Evolutionary conservation across 2,888 invertebrate species (phyloP), one percentile per base, ranked within the genome.

Genomic region (Psylliodes chrysocephalus): DNA sequence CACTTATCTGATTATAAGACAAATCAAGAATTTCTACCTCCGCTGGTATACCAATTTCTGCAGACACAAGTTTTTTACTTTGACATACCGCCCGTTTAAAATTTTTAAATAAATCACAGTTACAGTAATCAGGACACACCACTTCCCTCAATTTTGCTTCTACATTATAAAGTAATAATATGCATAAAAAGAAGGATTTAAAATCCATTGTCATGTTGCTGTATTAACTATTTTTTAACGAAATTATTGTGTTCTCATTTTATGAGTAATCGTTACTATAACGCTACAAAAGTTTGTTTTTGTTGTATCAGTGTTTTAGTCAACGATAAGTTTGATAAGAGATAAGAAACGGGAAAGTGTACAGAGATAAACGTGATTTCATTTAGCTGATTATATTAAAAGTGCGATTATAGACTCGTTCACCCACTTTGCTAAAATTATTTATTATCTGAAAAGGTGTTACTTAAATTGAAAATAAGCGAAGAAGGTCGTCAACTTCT

Each of bases 1-100:
- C 85, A 70, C 85, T 86, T 68, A 90, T 88, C 72, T 84, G 85
- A 80, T 90, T 90, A 68, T 85, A 83, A 70, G 86, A 87, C 66
- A 90, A 80, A 78, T 87, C 87, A 66, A 90, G 85, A 44, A 88
- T 81, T 80, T 90, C 86, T 25, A 88, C 74, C 17, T 82, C 82
- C 47, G 81, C 79, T 0, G 89, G 87, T 73, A 89, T 85, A 72
- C 87, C 87, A 62, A 88, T 82, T 71, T 86, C 85, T 1, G 89
- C 81, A 70, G 82, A 84, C 67, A 88, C 84, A 72, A 90, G 84
- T 65, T 85, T 87, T 79, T 86, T 86, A 47, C 86, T 84, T 62
- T 85, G 86, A 74, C 86, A 87, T 49, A 78, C 78, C 0, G 86
- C 87, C 52, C 86, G 81, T 73, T 84, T 85, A 55, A 85, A 77